Base-by-base conservation (phyloP, 2,113 vertebrate species). In the Pongo abelii region DNA sequence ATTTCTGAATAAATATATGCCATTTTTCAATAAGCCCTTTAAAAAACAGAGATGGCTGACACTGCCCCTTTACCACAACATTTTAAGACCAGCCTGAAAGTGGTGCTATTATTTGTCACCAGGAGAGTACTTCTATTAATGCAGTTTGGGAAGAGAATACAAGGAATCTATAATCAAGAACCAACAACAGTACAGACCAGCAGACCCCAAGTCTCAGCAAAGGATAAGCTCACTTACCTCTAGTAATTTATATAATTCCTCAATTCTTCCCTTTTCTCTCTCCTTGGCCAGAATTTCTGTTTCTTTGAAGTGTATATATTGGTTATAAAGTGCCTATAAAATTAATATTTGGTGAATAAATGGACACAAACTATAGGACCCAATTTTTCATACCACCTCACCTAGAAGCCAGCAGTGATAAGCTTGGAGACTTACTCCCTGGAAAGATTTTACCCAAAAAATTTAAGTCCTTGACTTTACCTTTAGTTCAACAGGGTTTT, bases 241-340 rank as follows among this genome's bases (percentile, higher is more conserved):
- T 96, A 99, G 98, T 96, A 99, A 98, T 94, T 99, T 99, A 98
- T 99, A 99, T 95, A 99, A 98, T 94, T 99, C 99, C 96, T 99
- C 98, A 11, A 99, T 98, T 96, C 99, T 99, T 97, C 98, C 98
- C 98, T 99, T 99, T 95, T 99, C 99, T 87, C 98, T 97, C 98
- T 99, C 99, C 97, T 99, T 99, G 0, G 98, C 97, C 48, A 99
- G 99, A 98, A 99, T 99, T 99, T 99, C 99, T 0, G 99, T 99
- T 98, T 99, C 99, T 98, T 99, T 99, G 98, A 99, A 99, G 99
- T 99, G 99, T 99, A 99, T 99, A 98, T 99, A 99, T 94, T 99
- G 99, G 95, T 99, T 99, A 99, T 99, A 99, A 99, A 99, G 99
- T 99, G 99, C 99, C 99, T 99, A 96, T 27, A 96, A 96, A 11